Conservation (phyloP, 2,797 vertebrate genomes). For the Gadopsis bispinosus region DNA sequence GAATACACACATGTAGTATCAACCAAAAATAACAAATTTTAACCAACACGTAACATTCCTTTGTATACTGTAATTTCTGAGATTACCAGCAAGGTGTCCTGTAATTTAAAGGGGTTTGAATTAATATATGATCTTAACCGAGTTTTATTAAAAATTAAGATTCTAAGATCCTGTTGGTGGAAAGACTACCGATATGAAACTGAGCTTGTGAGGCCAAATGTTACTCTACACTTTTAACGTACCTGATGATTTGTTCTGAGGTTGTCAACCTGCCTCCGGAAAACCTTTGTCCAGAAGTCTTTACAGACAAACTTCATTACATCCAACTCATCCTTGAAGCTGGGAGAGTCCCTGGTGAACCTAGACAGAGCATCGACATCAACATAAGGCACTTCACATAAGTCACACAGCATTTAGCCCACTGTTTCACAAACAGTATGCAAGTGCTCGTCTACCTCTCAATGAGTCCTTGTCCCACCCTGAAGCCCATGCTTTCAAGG, state of each 20-base stretch:
- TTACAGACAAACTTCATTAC: slow-evolving; percentile 92
- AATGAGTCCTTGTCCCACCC: slow-evolving; percentile 90
- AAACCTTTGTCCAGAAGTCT: slow-evolving; percentile 90
- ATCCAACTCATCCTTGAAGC: slow-evolving; percentile 91
- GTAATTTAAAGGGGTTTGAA: background rate
- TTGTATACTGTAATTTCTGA: background rate
- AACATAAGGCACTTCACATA: background rate
- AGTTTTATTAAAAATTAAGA: background rate
- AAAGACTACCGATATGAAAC: too few relatives aligned
- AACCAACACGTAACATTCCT: background rate
- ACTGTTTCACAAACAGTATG: background rate
- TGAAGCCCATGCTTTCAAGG: slow-evolving; percentile 90
- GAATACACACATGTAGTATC: slow-evolving; percentile 13
- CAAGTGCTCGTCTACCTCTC: slow-evolving; percentile 82
- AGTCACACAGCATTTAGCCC: background rate
- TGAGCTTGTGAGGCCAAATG: background rate
- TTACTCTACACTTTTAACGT: background rate
- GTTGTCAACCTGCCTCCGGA: slow-evolving; percentile 90
- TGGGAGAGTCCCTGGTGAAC: slow-evolving; percentile 86
- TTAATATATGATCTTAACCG: background rate
- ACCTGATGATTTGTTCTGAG: slow-evolving; percentile 93
- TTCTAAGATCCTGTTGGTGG: too few relatives aligned
- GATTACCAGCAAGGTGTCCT: background rate
- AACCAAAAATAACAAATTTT: background rate
- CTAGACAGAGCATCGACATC: slow-evolving; percentile 68